A percentile compares a stretch with the other conserved stretches of the same genome.
phyloP scores from a whole-genome alignment of 2,113 vertebrate genomes.

The Haemorhous mexicanus region DNA sequence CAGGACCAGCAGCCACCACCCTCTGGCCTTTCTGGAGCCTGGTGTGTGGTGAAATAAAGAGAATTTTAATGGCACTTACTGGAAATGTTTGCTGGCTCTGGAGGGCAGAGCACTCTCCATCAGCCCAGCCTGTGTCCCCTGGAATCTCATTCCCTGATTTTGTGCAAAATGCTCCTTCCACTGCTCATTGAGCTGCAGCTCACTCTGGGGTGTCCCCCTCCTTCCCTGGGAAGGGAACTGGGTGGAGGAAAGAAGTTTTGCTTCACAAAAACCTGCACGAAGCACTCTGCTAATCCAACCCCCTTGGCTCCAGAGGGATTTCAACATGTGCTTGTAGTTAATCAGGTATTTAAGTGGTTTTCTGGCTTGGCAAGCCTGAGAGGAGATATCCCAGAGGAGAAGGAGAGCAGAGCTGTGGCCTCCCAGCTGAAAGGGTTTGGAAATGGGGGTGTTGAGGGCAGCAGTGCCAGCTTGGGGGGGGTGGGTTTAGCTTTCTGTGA shows the following conservation, averaged over 20 bases:
- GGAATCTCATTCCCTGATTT: neutral
- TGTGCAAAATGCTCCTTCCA: neutral
- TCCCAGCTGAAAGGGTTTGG: neutral
- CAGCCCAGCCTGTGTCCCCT: neutral
- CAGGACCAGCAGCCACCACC: neutral
- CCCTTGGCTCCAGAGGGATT: neutral
- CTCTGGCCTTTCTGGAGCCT: neutral
- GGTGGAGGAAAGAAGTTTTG: neutral
- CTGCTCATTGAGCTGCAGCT: neutral
- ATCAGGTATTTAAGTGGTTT: conserved; percentile 42
- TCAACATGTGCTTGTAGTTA: conserved; percentile 32
- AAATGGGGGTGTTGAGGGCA: neutral
- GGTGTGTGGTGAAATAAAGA: neutral
- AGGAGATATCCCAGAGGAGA: neutral
- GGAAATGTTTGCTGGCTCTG: neutral
- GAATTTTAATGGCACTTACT: neutral
- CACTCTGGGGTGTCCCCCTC: rapidly evolving
- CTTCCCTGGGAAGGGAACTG: neutral
- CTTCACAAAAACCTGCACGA: neutral
- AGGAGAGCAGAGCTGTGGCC: neutral
- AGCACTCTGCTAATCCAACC: neutral
- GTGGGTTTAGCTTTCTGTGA: neutral
- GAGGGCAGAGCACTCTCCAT: neutral
- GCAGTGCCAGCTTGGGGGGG: rapidly evolving
- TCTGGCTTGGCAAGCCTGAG: neutral